Percentiles rank a stretch among this genome's conserved stretches.
Evolutionary conservation across 2,113 vertebrate genomes (phyloP).

Genomic region (Cepphus grylle): DNA sequence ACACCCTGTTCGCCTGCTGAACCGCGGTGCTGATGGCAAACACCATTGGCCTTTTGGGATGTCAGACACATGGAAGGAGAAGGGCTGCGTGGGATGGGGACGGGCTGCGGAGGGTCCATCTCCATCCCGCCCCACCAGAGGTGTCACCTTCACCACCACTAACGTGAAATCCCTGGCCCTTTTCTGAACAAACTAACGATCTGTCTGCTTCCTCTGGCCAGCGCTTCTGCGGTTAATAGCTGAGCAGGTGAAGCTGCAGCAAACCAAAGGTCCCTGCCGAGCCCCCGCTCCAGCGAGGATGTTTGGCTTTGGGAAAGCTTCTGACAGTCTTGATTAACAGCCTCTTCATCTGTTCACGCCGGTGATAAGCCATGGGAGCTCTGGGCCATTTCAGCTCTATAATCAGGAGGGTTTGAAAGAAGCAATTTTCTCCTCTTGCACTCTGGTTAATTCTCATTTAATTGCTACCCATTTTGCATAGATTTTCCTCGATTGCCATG

Average conservation of each 20-base stretch:
- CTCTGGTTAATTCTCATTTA: constrained; percentile 13
- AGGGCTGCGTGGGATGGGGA: neutral
- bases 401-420: constrained; percentile 33
- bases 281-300: neutral
- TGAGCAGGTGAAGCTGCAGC: neutral
- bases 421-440: constrained; percentile 35
- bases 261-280: neutral
- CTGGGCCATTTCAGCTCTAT: neutral
- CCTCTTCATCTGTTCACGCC: neutral
- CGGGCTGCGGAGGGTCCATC: neutral
- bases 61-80: neutral
- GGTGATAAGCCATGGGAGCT: neutral
- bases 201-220: fast-evolving
- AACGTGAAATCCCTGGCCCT: neutral
- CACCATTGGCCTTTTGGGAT: fast-evolving
- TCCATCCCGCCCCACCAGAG: neutral
- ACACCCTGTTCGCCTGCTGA: neutral
- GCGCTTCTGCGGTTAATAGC: fast-evolving
- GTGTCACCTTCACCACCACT: neutral
- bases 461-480: constrained; percentile 28
- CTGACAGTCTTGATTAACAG: constrained; percentile 26
- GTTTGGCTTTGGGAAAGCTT: neutral
- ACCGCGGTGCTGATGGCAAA: fast-evolving
- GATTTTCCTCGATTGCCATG: neutral
- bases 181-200: neutral